Evolutionary conservation across 2,113 vertebrate species (phyloP).

Genomic region (Clinocottus analis): DNA sequence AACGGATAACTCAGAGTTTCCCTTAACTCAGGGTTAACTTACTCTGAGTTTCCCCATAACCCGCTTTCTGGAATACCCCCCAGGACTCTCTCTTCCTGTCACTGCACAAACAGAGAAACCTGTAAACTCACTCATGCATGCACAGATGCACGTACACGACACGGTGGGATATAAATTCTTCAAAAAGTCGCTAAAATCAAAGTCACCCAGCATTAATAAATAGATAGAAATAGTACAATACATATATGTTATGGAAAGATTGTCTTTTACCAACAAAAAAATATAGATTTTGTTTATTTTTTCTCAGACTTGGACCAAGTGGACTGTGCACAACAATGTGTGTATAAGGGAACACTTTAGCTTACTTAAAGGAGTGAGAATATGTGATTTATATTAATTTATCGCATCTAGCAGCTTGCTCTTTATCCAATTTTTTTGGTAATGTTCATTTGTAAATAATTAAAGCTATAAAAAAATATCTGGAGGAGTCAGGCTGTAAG

Average conservation of each 20-base stretch:
- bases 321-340: background rate
- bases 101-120: conserved; percentile 31
- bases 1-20: too few relatives aligned
- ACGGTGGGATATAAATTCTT: too few relatives aligned
- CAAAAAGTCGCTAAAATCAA: background rate
- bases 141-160: conserved; percentile 1
- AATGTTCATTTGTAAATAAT: background rate
- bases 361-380: background rate
- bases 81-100: conserved; percentile 28
- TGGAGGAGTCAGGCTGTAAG: background rate
- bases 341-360: background rate
- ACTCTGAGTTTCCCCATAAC: too few relatives aligned
- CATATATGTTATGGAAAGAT: background rate
- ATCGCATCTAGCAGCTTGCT: background rate
- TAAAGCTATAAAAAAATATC: background rate
- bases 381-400: background rate
- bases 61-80: too few relatives aligned
- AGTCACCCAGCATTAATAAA: background rate
- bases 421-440: background rate
- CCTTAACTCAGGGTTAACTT: too few relatives aligned
- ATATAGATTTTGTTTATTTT: too few relatives aligned
- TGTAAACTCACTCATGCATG: conserved; percentile 8
- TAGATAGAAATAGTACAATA: background rate
- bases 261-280: too few relatives aligned
- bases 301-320: background rate